These are phyloP conservation scores for Sebastes paucispinis DNA, from an alignment of 2,797 vertebrate species.

Conservation along the genomic window DNA sequence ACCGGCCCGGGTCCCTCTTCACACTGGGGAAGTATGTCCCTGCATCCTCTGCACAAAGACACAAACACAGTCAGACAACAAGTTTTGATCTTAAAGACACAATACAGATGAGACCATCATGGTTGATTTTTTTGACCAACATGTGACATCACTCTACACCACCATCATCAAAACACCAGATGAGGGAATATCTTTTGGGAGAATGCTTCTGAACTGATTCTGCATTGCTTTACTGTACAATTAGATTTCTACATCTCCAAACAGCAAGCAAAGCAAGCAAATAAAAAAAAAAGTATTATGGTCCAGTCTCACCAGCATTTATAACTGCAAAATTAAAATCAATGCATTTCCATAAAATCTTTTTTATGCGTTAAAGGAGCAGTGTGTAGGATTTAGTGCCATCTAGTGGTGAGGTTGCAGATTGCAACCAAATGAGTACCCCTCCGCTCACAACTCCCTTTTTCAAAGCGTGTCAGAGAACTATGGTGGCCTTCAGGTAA, in stretches of 20 bases:
- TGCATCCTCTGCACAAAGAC: conserved; percentile 85
- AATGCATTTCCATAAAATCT: no score
- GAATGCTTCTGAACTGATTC: background rate
- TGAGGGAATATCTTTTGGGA: background rate
- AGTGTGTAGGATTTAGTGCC: no score
- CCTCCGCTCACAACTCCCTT: no score
- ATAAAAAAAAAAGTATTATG: background rate
- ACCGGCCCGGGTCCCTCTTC: conserved; percentile 89
- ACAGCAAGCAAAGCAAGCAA: background rate
- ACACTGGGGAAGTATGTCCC: conserved; percentile 93
- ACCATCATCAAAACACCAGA: background rate
- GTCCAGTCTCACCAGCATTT: no score
- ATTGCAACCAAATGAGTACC: no score
- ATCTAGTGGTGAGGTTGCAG: no score
- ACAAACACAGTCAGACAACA: background rate
- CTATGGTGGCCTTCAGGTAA: no score
- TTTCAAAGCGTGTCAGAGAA: no score
- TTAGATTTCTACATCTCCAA: background rate
- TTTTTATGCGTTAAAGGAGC: no score
- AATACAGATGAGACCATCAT: no score
- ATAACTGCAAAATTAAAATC: no score
- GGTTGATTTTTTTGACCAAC: no score
- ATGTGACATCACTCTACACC: background rate
- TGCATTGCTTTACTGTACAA: background rate
- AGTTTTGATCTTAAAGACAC: background rate